Evolutionary conservation across 2,113 vertebrate species (phyloP).

Genomic region (Neolamprologus fasciatus): DNA sequence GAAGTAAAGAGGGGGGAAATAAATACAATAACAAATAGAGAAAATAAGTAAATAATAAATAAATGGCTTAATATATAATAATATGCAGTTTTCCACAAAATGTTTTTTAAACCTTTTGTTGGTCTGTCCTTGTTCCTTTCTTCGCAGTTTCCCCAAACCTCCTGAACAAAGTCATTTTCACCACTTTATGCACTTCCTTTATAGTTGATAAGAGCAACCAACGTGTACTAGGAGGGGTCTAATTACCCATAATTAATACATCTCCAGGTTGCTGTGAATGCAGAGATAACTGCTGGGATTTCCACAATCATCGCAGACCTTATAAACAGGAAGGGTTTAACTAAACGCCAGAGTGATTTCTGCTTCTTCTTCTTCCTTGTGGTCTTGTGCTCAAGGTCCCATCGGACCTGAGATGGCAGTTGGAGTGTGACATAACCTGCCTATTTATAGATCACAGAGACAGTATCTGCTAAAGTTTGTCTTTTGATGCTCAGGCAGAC

Average conservation of each 20-base stretch:
- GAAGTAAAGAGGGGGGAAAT: not conserved
- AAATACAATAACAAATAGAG: not conserved
- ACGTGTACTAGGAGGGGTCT: conserved; percentile 57
- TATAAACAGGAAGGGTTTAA: conserved; percentile 72
- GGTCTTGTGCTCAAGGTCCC: not conserved
- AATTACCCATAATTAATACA: conserved; percentile 59
- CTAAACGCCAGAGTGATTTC: conserved; percentile 26
- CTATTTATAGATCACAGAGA: not conserved
- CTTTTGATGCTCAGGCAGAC: conserved; percentile 11
- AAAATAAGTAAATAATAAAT: not conserved
- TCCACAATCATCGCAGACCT: not conserved
- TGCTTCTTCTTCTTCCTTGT: not conserved
- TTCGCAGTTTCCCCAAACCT: not conserved
- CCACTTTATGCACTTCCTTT: conserved; percentile 16
- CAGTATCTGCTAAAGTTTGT: not conserved
- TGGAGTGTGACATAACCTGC: not conserved
- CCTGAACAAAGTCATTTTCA: not conserved
- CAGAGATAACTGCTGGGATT: conserved; percentile 12
- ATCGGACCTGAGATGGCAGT: not conserved
- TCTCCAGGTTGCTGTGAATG: not conserved
- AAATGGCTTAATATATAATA: not conserved
- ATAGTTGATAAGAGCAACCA: conserved; percentile 33
- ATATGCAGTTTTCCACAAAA: not conserved
- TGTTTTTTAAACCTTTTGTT: not conserved
- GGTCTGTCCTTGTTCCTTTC: not conserved